phyloP scores from a whole-genome alignment of 92 coral and sea anemone genomes.

The Porites rus region DNA sequence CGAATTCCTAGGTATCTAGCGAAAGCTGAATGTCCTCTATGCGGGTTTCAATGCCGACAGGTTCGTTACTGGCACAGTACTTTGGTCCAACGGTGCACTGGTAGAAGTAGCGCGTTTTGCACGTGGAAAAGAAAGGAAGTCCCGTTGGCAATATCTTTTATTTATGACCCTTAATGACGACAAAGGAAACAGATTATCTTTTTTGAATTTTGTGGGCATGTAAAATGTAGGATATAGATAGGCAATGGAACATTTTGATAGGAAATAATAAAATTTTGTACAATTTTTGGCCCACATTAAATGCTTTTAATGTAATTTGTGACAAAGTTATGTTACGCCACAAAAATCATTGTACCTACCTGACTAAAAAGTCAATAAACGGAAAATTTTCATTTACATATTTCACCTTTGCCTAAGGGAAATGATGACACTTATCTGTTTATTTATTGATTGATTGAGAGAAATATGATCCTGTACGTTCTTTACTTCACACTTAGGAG shows the following conservation, averaged over 20 bases:
- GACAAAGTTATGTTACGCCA: no score
- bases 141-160: constrained; percentile 36
- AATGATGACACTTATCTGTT: no score
- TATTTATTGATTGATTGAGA: no score
- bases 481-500: no score
- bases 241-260: not conserved
- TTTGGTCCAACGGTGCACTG: constrained; percentile 36
- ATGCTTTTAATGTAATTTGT: no score
- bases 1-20: constrained; percentile 58
- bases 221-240: no score
- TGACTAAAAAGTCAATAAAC: not conserved
- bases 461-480: no score
- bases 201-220: no score
- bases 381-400: not conserved
- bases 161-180: constrained; percentile 16
- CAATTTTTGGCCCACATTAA: not conserved
- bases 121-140: constrained; percentile 21
- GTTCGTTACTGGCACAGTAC: constrained; percentile 48
- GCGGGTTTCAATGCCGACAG: constrained; percentile 45
- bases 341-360: no score
- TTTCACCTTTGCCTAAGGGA: no score
- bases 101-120: not conserved
- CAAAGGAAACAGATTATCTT: no score
- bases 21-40: constrained; percentile 46
- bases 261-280: not conserved